Base-by-base conservation (phyloP, 2,888 invertebrate species). In the Apocheima hispidaria region DNA sequence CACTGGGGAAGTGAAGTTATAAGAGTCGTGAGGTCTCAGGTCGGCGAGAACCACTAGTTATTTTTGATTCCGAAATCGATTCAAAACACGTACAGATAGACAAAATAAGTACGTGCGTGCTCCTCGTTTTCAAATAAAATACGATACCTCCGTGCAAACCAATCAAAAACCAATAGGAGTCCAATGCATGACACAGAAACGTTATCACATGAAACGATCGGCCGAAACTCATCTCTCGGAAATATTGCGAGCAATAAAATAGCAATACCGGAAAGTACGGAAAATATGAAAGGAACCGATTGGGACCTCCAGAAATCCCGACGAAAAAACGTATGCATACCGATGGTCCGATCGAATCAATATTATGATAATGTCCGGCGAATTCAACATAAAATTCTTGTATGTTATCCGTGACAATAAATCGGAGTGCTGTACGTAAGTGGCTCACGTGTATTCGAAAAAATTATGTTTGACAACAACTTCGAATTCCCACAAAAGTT, bases 191-290 rank as follows among this genome's bases (percentile, higher is more conserved):
- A 80, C 77, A 77, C 79, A 80, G 78, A 84, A 85, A 86, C 81
- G 81, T 83, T 83, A 84, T 84, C 76, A 77, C 70, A 48, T 36
- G 35, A 56, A 74, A 74, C 68, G 69, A 68, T 68, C 70, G 75
- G 63, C 73, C 72, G 71, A 75, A 75, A 75, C 82, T 84, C 82
- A 82, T 86, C 79, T 80, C 74, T 71, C 74, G 81, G 82, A 90
- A 84, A 90, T 90, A 89, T 88, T 82, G 84, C 82, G 78, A 79
- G 84, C 84, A 88, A 90, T 91, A 92, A 92, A 92, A 92, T 86
- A 85, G 78, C 84, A 81, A 86, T 83, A 82, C 75, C 72, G 79
- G 83, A 81, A 84, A 90, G 52, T 56, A 61, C 40, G 41, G 50
- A 52, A 52, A 56, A 56, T 55, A 43, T 53, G 18, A 88, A 86